Conservation (phyloP, 2,888 invertebrate genomes). For the Fabriciana adippe region DNA sequence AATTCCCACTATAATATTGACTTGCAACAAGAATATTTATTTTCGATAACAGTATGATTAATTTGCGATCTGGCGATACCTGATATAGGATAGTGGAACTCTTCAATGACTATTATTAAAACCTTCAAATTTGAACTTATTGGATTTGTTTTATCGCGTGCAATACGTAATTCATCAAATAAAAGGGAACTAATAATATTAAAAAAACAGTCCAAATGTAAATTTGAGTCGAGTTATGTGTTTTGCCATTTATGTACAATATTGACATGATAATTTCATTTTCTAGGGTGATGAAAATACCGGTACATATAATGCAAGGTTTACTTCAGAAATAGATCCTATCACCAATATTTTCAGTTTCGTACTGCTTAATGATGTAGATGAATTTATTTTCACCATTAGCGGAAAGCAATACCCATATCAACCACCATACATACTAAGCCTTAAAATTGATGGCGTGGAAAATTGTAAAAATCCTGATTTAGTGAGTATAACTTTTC, state of each 20-base stretch:
- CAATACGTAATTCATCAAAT: no score
- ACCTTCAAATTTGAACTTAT: no score
- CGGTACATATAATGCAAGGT: constrained; percentile 5
- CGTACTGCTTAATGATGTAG: constrained; percentile 13
- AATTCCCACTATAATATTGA: no score
- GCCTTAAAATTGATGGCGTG: constrained; percentile 31
- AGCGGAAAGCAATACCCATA: constrained; percentile 16
- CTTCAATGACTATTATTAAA: no score
- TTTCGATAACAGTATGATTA: no score
- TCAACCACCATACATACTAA: constrained; percentile 30
- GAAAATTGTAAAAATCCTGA: constrained; percentile 31
- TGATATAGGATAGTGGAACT: no score
- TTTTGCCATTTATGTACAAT: background rate
- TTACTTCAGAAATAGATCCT: constrained; percentile 26
- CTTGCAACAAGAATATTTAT: no score
- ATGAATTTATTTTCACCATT: constrained; percentile 10
- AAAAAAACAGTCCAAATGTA: no score
- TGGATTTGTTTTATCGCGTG: no score
- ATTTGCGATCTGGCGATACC: no score
- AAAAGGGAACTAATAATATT: no score
- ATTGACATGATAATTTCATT: background rate
- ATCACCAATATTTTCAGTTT: constrained; percentile 29
- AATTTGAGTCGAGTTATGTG: background rate
- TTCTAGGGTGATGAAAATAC: constrained; percentile 8
- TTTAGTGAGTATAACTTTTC: constrained; percentile 14